Base-by-base conservation (phyloP, 2,113 vertebrate species). In the Alaudala cheleensis region DNA sequence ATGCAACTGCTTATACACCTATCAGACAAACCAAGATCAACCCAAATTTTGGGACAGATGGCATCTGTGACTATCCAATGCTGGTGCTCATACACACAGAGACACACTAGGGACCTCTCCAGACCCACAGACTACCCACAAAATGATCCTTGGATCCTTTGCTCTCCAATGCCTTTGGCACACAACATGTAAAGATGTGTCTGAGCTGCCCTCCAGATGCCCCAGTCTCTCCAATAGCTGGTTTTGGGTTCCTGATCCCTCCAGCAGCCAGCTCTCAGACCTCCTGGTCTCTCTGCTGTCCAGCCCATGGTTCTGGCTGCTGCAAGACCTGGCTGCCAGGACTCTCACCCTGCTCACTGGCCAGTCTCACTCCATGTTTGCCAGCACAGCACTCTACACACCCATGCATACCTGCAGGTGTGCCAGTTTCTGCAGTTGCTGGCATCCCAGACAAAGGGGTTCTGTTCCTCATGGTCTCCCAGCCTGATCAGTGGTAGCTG, bases 171-270 rank as follows among this genome's bases (percentile, higher is more conserved):
- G 13, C 34, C 49, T 50, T 65, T 15, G 12, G 17, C 12, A 79
- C 16, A 89, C 15, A 23, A 31, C 2, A 13, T 14, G 12, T 25
- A n/a, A 20, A 91, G 14, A 22, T 39, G 14, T 65, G 33, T 54
- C 67, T 60, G 26, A 34, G 29, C 3, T 0, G 0, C 11, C 21
- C 3, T 29, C 12, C n/a, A 62, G 22, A 11, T 2, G 10, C 37
- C 14, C 29, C 1, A 1, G 4, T 65, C 23, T 39, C 45, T 67
- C 12, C 13, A 11, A 0, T 1, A 33, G 37, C 9, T 11, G 8
- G 1, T 44, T 85, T 74, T 39, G 65, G 16, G 16, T 22, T 90
- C 40, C 45, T 56, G 34, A 18, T 62, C n/a, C 39, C 31, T 74
- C 47, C 42, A 70, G 21, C 28, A 71, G 37, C 10, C 49, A 56